A percentile compares a stretch with the other conserved stretches of the same genome.
Conservation (phyloP, 2,113 vertebrate species). For the Climacteris rufus region DNA sequence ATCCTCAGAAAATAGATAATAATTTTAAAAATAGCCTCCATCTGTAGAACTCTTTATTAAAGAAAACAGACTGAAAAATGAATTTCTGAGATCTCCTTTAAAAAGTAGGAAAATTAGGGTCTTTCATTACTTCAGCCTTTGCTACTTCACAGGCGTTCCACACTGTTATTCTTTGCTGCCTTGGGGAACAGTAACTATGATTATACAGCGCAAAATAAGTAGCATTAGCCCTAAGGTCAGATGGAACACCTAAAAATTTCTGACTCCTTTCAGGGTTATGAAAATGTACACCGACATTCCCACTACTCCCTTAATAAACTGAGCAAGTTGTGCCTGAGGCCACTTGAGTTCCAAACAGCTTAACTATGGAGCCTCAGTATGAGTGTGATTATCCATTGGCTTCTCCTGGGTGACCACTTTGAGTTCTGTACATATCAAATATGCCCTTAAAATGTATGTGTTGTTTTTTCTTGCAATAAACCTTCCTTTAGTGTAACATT, state of each 20-base stretch:
- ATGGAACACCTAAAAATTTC: not conserved
- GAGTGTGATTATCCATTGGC: not conserved
- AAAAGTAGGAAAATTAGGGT: not conserved
- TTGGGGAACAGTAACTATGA: not conserved
- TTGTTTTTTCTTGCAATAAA: not conserved
- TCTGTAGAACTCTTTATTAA: not conserved
- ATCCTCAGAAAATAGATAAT: constrained; percentile 8
- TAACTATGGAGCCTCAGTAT: not conserved
- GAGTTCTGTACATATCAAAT: not conserved
- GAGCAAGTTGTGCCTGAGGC: not conserved
- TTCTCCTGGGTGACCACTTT: not conserved
- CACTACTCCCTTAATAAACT: not conserved
- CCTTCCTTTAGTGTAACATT: not conserved
- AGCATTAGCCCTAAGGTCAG: not conserved
- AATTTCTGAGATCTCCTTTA: not conserved
- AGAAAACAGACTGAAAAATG: constrained; percentile 14
- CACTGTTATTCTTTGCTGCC: not conserved
- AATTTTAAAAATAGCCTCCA: not conserved
- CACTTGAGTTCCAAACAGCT: not conserved
- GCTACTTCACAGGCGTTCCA: constrained; percentile 27
- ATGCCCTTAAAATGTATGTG: not conserved
- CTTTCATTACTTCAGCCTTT: not conserved
- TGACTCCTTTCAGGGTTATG: constrained; percentile 26
- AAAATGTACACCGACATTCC: constrained; percentile 1
- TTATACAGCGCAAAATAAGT: not conserved